These are phyloP conservation scores for Solenopsis invicta DNA, from an alignment of 1,140 invertebrate genomes.

Conservation along the genomic window DNA sequence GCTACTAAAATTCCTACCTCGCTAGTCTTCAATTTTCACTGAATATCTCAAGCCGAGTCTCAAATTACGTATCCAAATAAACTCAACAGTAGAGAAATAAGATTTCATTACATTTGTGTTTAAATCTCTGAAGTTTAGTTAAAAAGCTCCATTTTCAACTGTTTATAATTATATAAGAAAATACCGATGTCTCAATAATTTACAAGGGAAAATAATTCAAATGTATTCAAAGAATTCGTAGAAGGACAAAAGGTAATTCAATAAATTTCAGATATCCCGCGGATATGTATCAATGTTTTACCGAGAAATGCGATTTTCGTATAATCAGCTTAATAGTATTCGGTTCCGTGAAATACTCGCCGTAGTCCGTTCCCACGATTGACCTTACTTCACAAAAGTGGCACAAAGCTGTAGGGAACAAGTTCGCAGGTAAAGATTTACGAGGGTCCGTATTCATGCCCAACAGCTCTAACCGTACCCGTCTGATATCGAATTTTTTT, in stretches of 20 bases:
- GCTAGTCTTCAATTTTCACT: not conserved
- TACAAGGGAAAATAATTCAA: not conserved
- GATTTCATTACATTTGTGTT: not conserved
- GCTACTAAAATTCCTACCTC: not conserved
- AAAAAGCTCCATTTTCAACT: not conserved
- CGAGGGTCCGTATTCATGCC: conserved; percentile 32
- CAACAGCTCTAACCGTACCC: conserved; percentile 4
- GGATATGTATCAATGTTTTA: conserved; percentile 11
- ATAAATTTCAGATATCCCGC: not conserved
- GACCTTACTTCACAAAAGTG: conserved; percentile 31
- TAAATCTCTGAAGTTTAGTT: not conserved
- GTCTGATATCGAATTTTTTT: conserved; percentile 11
- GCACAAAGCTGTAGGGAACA: conserved; percentile 22
- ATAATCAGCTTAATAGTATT: conserved; percentile 30
- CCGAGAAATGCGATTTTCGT: conserved; percentile 11
- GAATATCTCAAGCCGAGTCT: not conserved
- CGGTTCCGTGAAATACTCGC: not conserved
- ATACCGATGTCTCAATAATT: not conserved
- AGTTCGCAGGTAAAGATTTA: conserved; percentile 38
- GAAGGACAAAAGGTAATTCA: not conserved
- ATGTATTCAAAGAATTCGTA: not conserved
- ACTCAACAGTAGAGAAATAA: not conserved
- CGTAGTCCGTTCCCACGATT: conserved; percentile 36
- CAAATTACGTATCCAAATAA: not conserved
- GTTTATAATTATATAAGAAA: not conserved